phyloP scores from a whole-genome alignment of 2,113 vertebrate species.

The Anhinga anhinga region DNA sequence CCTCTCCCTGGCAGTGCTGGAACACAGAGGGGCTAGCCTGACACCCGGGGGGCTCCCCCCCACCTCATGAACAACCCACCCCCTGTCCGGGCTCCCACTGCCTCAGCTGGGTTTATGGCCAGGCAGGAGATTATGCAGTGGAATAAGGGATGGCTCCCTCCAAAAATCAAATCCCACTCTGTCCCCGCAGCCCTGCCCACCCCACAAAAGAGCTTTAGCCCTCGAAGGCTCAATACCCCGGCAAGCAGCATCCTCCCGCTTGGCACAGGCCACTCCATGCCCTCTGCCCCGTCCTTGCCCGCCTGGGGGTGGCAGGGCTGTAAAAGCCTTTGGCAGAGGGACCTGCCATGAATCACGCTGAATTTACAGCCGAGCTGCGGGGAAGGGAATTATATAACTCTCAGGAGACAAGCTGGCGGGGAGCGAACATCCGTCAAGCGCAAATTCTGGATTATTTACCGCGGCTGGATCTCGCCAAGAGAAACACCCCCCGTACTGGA shows the following conservation, averaged over 20 bases:
- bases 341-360: constrained; percentile 9
- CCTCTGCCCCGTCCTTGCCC: neutral
- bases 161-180: neutral
- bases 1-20: neutral
- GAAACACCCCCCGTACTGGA: neutral
- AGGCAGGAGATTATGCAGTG: neutral
- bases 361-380: constrained; percentile 39
- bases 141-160: neutral
- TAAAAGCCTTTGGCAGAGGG: neutral
- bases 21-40: neutral
- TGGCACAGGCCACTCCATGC: rapidly evolving
- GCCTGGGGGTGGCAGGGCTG: neutral
- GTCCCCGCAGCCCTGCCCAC: neutral
- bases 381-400: constrained; percentile 44
- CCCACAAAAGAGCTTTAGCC: neutral
- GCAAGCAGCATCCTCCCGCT: neutral
- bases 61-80: neutral
- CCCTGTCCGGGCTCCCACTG: neutral
- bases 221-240: rapidly evolving
- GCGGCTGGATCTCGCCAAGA: neutral
- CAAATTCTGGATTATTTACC: constrained; percentile 47
- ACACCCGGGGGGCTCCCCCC: neutral
- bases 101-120: neutral
- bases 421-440: constrained; percentile 12
- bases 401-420: constrained; percentile 20